Evolutionary conservation across 2,797 vertebrate genomes (phyloP).

Genomic region (Aselliscus stoliczkanus): DNA sequence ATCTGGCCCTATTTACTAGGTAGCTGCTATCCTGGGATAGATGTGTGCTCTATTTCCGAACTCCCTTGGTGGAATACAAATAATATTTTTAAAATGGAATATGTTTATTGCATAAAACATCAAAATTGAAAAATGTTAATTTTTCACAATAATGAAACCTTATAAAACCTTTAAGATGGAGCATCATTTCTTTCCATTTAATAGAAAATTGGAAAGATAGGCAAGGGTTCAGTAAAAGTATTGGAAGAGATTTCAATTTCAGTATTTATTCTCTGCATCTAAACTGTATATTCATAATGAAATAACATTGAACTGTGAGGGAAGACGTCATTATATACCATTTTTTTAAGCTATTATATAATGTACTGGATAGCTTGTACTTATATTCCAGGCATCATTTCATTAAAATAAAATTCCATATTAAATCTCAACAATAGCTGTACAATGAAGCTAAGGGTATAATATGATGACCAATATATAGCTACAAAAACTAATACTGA

Average conservation of each 20-base stretch:
- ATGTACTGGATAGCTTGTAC: neutral
- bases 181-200: neutral
- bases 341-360: neutral
- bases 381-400: neutral
- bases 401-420: neutral
- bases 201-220: neutral
- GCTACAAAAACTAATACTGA: neutral
- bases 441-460: neutral
- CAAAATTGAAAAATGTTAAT: neutral
- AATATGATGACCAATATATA: neutral
- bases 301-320: neutral
- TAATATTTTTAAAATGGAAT: neutral
- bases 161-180: neutral
- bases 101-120: neutral
- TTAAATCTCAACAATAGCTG: neutral
- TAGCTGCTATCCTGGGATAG: conserved; percentile 10
- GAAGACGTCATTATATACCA: neutral
- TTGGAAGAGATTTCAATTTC: neutral
- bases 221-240: neutral
- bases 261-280: neutral
- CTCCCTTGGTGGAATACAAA: neutral
- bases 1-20: conserved; percentile 35
- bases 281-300: neutral
- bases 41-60: neutral
- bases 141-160: neutral